Evolutionary conservation across 2,113 vertebrate species (phyloP).

Genomic region (Phalacrocorax brasilianus): DNA sequence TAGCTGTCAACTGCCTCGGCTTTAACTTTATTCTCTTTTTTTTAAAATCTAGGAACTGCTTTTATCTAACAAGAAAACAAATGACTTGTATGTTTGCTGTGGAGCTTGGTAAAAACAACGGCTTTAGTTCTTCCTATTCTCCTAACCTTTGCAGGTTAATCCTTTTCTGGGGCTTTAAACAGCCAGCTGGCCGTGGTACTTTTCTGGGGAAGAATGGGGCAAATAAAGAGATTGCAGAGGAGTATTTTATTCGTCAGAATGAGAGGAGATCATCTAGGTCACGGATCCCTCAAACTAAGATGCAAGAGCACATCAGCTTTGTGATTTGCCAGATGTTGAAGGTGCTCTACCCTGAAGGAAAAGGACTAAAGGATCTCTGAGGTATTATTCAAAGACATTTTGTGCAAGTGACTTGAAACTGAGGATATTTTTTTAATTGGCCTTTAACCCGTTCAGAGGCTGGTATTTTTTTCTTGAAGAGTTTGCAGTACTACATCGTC

Average conservation of each 20-base stretch:
- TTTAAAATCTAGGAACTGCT: neutral
- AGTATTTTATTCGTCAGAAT: neutral
- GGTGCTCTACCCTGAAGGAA: neutral
- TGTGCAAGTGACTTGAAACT: neutral
- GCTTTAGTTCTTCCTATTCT: neutral
- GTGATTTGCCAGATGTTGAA: neutral
- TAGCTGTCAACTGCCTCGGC: neutral
- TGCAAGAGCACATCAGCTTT: neutral
- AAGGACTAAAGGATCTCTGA: neutral
- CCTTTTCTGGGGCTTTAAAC: neutral
- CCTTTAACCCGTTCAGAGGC: neutral
- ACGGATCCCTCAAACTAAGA: neutral
- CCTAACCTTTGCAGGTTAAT: neutral
- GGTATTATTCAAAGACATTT: neutral
- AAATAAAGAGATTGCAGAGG: neutral
- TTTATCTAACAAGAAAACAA: neutral
- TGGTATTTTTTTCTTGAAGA: neutral
- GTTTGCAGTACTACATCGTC: neutral
- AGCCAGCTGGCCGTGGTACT: neutral
- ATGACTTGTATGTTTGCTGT: neutral
- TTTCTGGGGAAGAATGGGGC: neutral
- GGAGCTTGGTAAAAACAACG: neutral
- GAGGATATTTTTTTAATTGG: neutral
- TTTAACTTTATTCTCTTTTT: neutral
- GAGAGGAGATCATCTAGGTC: neutral